Evolutionary conservation across 2,113 vertebrate genomes (phyloP).

Genomic region (Brachionichthys hirsutus): DNA sequence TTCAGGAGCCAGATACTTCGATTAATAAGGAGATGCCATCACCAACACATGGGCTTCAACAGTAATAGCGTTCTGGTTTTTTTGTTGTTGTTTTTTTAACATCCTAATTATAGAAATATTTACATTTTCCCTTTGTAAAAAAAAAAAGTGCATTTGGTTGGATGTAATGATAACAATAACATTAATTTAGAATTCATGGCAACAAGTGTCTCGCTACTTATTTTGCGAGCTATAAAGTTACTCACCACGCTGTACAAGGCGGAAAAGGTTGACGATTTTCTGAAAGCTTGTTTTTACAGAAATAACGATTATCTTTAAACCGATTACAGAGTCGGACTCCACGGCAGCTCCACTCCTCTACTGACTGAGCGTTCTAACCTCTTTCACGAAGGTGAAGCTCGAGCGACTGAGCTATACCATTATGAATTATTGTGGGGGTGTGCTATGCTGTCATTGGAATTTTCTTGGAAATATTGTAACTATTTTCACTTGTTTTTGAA

Average conservation of each 20-base stretch:
- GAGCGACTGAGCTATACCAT: slow-evolving; percentile 51
- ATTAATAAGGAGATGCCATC: too few species aligned
- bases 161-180: too few species aligned
- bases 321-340: not conserved
- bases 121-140: too few species aligned
- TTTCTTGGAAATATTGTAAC: not conserved
- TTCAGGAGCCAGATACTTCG: too few species aligned
- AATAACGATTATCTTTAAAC: not conserved
- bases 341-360: not conserved
- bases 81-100: too few species aligned
- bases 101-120: too few species aligned
- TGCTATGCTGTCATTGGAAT: accelerated
- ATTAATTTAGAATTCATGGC: slow-evolving; percentile 9
- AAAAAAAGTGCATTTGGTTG: too few species aligned
- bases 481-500: accelerated
- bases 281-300: not conserved
- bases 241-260: slow-evolving; percentile 24
- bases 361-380: slow-evolving; percentile 18
- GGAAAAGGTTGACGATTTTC: not conserved
- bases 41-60: too few species aligned
- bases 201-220: slow-evolving; percentile 51
- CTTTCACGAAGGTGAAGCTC: not conserved
- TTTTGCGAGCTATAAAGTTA: slow-evolving; percentile 3
- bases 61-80: too few species aligned
- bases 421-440: slow-evolving; percentile 17